Evolutionary conservation across 1,140 invertebrate species (phyloP), one percentile per base, ranked within the genome.

Genomic region (Piezodorus guildinii): DNA sequence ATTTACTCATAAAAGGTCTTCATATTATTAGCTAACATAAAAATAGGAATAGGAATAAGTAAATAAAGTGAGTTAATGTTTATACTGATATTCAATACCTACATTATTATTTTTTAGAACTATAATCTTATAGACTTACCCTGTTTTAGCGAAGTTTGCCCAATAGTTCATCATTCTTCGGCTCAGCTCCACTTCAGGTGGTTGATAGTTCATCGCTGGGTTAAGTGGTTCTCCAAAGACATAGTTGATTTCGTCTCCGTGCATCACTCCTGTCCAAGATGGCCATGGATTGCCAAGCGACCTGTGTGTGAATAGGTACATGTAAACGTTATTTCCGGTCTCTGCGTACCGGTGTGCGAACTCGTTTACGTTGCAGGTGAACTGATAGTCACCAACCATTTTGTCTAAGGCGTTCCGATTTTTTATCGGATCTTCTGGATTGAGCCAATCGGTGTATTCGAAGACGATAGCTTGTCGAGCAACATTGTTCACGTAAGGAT

Each of bases 371-470:
- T 89, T 87, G 77, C 96, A 98, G 0, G 93, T 92, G 74, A 98
- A 98, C 69, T 96, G 90, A 72, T 91, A 94, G 75, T 98, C 96
- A 3, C 94, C 94, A n/a, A 97, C 90, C 76, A 96, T 91, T 73
- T 92, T 92, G 71, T 95, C 93, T 27, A 96, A 77, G 14, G 87
- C 85, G 71, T 93, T 84, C 51, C 89, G 79, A 74, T 95, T 94
- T 63, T 82, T 83, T 21, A 86, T 79, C 0, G 87, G 84, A 77
- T 96, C 90, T 64, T 94, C 85, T 0, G 90, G 88, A 70, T 88
- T 85, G 46, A 88, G 74, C 93, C 93, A 96, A 76, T 95, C 84
- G 0, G 91, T 94, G 75, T 96, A 96, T 72, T 94, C 88, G 73
- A 88, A 94, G 27, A 87, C 83, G 67, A 94, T 91, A 2, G 86